Evolutionary conservation across 2,888 invertebrate species (phyloP).

Genomic region (Lasioglossum calceatum): DNA sequence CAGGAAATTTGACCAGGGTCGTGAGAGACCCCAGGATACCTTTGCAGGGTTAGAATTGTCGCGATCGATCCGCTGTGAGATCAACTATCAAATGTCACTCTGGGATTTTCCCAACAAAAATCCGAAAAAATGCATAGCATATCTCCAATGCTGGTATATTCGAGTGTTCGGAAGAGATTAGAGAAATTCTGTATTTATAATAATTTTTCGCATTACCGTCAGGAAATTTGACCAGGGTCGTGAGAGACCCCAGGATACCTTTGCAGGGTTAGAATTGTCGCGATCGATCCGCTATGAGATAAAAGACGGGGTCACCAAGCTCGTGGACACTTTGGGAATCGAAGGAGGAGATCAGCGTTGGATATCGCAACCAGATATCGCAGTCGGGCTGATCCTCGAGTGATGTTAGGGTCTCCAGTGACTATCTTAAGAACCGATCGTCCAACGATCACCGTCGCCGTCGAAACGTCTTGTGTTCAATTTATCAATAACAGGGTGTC

Average conservation of each 20-base stretch:
- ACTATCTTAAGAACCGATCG: not conserved
- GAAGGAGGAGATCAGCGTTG: not conserved
- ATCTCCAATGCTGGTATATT: not conserved
- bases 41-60: not conserved
- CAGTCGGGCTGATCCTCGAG: not conserved
- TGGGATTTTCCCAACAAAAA: not conserved
- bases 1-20: not conserved
- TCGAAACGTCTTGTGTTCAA: not conserved
- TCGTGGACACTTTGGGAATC: not conserved
- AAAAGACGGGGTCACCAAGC: slow-evolving; percentile 13
- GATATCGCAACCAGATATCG: slow-evolving; percentile 8
- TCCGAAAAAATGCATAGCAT: not conserved
- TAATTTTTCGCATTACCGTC: not conserved
- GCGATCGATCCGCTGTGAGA: not conserved
- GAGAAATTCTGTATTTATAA: not conserved
- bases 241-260: not conserved
- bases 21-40: not conserved
- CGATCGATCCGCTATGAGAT: not conserved
- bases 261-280: not conserved
- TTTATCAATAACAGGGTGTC: not conserved
- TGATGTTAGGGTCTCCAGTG: not conserved
- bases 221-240: not conserved
- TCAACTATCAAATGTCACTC: not conserved
- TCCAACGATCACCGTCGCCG: not conserved
- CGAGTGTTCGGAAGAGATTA: not conserved